Evolutionary conservation across 2,113 vertebrate species (phyloP), one percentile per base, ranked within the genome.

Genomic region (Tachuris rubrigastra): DNA sequence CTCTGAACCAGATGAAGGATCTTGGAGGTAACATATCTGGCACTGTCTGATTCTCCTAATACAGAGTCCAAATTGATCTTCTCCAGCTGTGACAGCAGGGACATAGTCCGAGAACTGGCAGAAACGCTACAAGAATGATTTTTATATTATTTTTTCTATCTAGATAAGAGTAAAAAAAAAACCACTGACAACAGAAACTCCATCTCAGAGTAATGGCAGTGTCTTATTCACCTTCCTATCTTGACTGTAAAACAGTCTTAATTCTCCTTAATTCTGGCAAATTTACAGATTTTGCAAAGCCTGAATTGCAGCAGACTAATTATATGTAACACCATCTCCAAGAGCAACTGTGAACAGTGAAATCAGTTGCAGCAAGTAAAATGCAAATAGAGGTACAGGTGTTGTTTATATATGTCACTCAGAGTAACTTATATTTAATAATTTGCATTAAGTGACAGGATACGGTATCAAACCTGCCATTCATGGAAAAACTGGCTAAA

Each of bases 1-100:
- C 99, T 99, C 97, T 99, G 99, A 89, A 99, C 98, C 97, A 99
- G 98, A 97, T 99, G 99, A 93, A 99, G 98, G 83, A 99, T 99
- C 97, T 99, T 99, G 95, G 98, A 97, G 23, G 99, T 99, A 97
- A 99, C 86, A 95, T 99, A 98, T 97, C 99, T 98, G 49, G 98
- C 98, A 80, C 66, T 97, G 59, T 99, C 98, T 13, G 97, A 96
- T 91, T 99, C 98, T 83, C 95, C 95, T 77, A 91, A 67, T 89
- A 97, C 73, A 74, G 98, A 92, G 67, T 99, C 99, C 63, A 97
- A 96, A 88, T 98, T 99, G 90, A 99, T 98, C 97, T 98, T 99
- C 97, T 99, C 99, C 96, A 99, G 98, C 95, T 99, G 99, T 79
- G 98, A 98, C 93, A 99, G 97, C 50, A 99, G 98, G 94, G 97